These are phyloP conservation scores for Holocentrus rufus DNA, from an alignment of 2,797 vertebrate species.

Conservation along the genomic window DNA sequence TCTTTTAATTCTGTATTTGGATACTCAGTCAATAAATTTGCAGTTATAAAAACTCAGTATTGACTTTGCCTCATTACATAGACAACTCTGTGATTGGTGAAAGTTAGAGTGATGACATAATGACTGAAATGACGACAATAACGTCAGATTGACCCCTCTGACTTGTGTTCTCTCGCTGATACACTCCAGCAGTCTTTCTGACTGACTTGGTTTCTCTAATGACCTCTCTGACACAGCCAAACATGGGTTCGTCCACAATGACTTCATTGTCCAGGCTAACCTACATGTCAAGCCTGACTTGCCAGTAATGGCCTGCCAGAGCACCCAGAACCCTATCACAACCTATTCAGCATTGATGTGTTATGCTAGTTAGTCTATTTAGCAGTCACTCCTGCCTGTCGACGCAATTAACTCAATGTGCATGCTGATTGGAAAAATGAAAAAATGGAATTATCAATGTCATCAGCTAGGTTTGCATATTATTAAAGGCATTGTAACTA, in stretches of 20 bases:
- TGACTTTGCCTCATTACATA: conserved; percentile 5
- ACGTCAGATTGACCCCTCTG: conserved; percentile 45
- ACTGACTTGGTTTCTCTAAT: conserved; percentile 73
- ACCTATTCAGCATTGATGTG: conserved; percentile 28
- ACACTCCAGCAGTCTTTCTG: conserved; percentile 72
- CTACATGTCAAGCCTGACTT: conserved; percentile 76
- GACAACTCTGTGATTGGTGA: conserved; percentile 8
- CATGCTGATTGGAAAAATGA: conserved; percentile 16
- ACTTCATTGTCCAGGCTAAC: conserved; percentile 74
- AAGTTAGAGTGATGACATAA: conserved; percentile 9
- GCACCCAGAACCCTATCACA: conserved; percentile 40
- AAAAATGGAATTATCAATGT: neutral
- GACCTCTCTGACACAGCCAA: conserved; percentile 67
- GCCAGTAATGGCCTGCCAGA: conserved; percentile 60
- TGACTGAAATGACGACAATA: conserved; percentile 44
- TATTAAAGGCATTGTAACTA: conserved; percentile 2
- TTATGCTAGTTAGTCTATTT: conserved; percentile 29
- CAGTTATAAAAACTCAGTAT: neutral
- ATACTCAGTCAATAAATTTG: conserved; percentile 44
- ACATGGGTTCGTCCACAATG: conserved; percentile 68
- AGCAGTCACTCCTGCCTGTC: conserved; percentile 23
- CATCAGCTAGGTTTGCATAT: conserved; percentile 2
- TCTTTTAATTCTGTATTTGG: conserved; percentile 12
- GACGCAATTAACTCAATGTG: conserved; percentile 17
- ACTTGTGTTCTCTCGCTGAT: conserved; percentile 41